Percentiles rank a stretch among this genome's conserved stretches.
phyloP scores from a whole-genome alignment of 1,140 invertebrate species.

The Temnothorax longispinosus region DNA sequence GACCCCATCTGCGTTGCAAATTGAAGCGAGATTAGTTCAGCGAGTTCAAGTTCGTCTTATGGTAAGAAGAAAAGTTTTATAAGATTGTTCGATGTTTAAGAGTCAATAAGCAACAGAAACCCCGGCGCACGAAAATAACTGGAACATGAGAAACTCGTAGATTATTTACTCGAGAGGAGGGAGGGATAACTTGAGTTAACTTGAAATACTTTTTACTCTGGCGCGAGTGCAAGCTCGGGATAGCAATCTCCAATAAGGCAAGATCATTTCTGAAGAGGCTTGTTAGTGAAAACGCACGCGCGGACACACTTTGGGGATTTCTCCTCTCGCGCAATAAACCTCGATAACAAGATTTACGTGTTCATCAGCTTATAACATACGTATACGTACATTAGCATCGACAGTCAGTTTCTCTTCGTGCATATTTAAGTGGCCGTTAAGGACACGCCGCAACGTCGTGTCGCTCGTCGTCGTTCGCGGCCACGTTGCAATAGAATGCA shows the following conservation, averaged over 20 bases:
- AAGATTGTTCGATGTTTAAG: slow-evolving; percentile 5
- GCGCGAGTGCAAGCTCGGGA: neutral
- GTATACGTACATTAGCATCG: neutral
- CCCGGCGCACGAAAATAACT: neutral
- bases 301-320: slow-evolving; percentile 6
- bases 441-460: neutral
- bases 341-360: slow-evolving; percentile 23
- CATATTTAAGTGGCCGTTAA: slow-evolving; percentile 8
- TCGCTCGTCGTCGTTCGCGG: neutral
- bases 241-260: neutral
- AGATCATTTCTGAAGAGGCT: neutral
- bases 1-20: slow-evolving; percentile 24
- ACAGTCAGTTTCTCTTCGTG: slow-evolving; percentile 33
- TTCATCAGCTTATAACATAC: neutral
- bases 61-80: slow-evolving; percentile 17
- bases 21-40: slow-evolving; percentile 12
- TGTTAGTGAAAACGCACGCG: neutral
- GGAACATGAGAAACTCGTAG: slow-evolving; percentile 1
- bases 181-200: neutral
- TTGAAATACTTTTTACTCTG: neutral
- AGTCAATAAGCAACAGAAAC: slow-evolving; percentile 12
- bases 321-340: slow-evolving; percentile 4
- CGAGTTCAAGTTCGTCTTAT: neutral
- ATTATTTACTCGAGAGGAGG: slow-evolving; percentile 1
- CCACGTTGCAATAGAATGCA: neutral